Conservation (phyloP, 2,113 vertebrate genomes). For the Esox niger region DNA sequence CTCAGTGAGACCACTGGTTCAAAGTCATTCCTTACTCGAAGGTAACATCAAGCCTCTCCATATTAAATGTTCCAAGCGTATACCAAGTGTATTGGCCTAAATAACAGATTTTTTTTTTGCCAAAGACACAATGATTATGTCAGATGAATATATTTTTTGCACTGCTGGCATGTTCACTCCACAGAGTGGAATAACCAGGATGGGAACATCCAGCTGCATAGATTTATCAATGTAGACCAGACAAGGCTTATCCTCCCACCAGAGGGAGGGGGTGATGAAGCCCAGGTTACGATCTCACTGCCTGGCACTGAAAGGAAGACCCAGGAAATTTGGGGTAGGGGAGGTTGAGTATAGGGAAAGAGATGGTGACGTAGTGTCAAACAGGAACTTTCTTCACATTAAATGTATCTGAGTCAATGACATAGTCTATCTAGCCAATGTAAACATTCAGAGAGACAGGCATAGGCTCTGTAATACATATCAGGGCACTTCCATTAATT, state of each 20-base stretch:
- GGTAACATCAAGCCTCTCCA: conserved; percentile 33
- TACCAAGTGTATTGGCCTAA: too few relatives aligned
- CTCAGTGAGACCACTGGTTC: conserved; percentile 41
- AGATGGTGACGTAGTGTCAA: neutral
- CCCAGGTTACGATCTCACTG: neutral
- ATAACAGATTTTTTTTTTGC: too few relatives aligned
- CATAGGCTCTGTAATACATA: neutral
- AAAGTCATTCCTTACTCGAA: conserved; percentile 32
- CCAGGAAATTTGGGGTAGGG: conserved; percentile 15
- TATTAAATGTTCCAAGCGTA: neutral
- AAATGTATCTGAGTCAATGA: neutral
- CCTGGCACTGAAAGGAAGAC: neutral
- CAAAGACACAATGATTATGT: conserved; percentile 36
- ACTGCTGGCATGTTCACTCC: conserved; percentile 45
- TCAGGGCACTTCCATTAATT: neutral
- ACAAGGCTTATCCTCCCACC: conserved; percentile 10
- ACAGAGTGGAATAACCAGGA: conserved; percentile 19
- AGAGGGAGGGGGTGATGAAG: conserved; percentile 36
- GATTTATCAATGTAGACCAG: neutral
- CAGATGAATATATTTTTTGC: conserved; percentile 31
- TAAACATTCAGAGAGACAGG: neutral
- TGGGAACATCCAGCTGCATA: neutral
- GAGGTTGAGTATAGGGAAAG: neutral
- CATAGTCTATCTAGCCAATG: neutral
- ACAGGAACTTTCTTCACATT: neutral